phyloP scores from a whole-genome alignment of 2,113 vertebrate species.

The Egretta garzetta region DNA sequence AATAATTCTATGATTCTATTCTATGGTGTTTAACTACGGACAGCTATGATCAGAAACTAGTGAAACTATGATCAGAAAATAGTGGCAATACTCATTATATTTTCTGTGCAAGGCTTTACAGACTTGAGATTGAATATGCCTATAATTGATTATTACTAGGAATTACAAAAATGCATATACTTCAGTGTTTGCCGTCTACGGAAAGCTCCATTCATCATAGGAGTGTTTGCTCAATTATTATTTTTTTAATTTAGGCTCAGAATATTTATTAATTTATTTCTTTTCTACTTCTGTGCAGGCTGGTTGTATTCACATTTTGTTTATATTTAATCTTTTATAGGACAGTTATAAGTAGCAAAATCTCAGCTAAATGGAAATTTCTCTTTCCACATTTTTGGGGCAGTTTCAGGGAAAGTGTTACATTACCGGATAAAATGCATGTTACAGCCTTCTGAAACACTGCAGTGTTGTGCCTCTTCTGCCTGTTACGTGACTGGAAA shows the following conservation, averaged over 20 bases:
- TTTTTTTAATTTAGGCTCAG: background rate
- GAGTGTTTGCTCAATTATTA: background rate
- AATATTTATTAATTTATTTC: background rate
- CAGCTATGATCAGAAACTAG: background rate
- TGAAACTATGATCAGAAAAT: background rate
- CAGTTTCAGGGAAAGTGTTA: background rate
- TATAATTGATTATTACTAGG: too few relatives aligned
- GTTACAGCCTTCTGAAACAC: background rate
- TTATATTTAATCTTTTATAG: background rate
- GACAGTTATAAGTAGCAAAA: background rate
- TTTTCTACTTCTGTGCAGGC: background rate
- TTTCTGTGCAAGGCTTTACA: background rate
- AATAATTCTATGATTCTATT: too few relatives aligned
- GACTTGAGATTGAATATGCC: background rate
- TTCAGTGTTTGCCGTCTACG: background rate
- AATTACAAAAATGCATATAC: background rate
- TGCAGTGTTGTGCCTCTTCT: background rate
- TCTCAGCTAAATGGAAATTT: background rate
- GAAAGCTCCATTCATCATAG: background rate
- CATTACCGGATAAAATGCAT: background rate
- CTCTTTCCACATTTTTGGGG: background rate
- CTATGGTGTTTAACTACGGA: background rate
- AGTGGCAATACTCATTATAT: background rate
- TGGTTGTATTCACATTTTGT: background rate
- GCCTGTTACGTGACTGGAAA: background rate